phyloP scores from a whole-genome alignment of 2,113 vertebrate species.

The Aramus guarauna region DNA sequence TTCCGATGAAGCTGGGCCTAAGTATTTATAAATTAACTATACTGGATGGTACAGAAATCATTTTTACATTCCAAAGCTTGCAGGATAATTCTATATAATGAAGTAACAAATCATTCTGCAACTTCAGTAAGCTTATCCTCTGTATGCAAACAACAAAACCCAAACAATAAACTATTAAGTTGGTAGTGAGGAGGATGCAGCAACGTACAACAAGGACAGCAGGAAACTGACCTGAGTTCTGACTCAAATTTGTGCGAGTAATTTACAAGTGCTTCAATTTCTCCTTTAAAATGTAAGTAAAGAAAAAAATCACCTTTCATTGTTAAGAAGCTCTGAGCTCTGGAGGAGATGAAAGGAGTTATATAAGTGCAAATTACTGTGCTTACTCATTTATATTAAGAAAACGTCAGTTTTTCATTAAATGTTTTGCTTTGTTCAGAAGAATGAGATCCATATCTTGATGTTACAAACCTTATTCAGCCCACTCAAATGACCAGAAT shows the following conservation, averaged over 20 bases:
- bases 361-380: conserved; percentile 4
- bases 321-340: not conserved
- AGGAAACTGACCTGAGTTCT: not conserved
- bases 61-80: not conserved
- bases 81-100: not conserved
- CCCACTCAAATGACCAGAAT: not conserved
- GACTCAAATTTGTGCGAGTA: not conserved
- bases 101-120: not conserved
- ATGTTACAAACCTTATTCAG: not conserved
- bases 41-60: not conserved
- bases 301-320: not conserved
- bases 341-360: not conserved
- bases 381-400: conserved; percentile 15
- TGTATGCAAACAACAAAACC: not conserved
- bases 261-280: not conserved
- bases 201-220: not conserved
- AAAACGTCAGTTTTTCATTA: not conserved
- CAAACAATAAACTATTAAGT: not conserved
- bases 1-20: not conserved
- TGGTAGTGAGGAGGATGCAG: not conserved
- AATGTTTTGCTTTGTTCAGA: conserved; percentile 6
- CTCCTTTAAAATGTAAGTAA: not conserved
- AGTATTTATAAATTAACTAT: not conserved
- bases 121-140: not conserved
- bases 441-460: not conserved